Evolutionary conservation across 2,888 invertebrate species (phyloP).

Genomic region (Limnephilus rhombicus): DNA sequence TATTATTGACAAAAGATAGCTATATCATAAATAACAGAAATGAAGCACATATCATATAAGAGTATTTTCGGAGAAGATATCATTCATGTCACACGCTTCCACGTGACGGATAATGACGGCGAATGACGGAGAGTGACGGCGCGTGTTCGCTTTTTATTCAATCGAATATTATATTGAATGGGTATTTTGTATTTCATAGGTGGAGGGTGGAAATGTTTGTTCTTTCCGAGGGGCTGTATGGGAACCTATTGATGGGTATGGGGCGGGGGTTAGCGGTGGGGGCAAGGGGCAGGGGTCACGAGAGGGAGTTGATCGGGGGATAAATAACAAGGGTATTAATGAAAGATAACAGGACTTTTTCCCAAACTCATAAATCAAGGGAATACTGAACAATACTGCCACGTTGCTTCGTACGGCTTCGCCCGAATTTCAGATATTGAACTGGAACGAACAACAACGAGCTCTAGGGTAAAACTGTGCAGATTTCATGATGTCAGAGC

Average conservation of each 20-base stretch:
- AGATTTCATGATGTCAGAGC: background rate
- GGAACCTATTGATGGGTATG: background rate
- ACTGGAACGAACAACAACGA: background rate
- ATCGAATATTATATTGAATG: slow-evolving; percentile 45
- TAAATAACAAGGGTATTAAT: background rate
- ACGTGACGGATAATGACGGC: slow-evolving; percentile 20
- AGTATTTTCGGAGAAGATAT: slow-evolving; percentile 24
- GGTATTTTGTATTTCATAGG: background rate
- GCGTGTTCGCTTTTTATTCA: slow-evolving; percentile 49
- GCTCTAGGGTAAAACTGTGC: background rate
- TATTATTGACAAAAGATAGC: background rate
- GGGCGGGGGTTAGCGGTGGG: background rate
- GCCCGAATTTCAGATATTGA: background rate
- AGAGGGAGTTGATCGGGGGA: background rate
- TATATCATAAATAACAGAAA: background rate
- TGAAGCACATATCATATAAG: background rate
- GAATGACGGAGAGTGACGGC: slow-evolving; percentile 38
- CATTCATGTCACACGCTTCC: slow-evolving; percentile 36
- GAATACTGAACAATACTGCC: background rate
- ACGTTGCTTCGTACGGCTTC: background rate
- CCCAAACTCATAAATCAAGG: background rate
- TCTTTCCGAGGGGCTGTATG: slow-evolving; percentile 18
- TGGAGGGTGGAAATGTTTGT: slow-evolving; percentile 35
- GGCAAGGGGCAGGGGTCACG: background rate
- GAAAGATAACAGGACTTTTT: background rate